Conservation (phyloP, 2,797 vertebrate species). For the Clarias pachynema region DNA sequence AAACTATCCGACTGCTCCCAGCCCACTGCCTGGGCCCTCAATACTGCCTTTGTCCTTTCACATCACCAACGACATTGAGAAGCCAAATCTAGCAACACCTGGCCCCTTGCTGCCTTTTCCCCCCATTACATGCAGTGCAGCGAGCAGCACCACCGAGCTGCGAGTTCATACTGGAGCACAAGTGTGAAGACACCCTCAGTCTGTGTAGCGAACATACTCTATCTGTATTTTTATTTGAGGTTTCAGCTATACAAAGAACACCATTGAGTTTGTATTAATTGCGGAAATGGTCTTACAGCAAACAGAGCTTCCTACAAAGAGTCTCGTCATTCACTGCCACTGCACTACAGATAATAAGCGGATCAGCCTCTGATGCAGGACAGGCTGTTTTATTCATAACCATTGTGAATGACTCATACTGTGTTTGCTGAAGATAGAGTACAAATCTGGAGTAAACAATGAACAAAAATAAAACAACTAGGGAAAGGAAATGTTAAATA, state of each 20-base stretch:
- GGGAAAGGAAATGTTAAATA: not conserved
- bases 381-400: constrained; percentile 35
- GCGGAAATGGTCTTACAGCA: constrained; percentile 26
- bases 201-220: constrained; percentile 2
- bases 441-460: constrained; percentile 29
- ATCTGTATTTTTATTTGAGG: constrained; percentile 21
- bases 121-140: constrained; percentile 42
- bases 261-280: constrained; percentile 23
- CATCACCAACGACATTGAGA: constrained; percentile 76
- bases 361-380: constrained; percentile 22
- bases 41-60: constrained; percentile 78
- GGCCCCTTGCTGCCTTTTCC: constrained; percentile 64
- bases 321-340: constrained; percentile 13
- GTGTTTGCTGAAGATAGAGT: constrained; percentile 21
- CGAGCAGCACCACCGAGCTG: constrained; percentile 12
- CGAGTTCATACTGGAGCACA: constrained; percentile 28
- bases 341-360: constrained; percentile 11
- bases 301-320: constrained; percentile 26
- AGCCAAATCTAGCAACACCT: constrained; percentile 76
- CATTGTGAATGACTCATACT: not conserved
- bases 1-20: constrained; percentile 79
- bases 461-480: not conserved
- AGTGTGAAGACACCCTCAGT: constrained; percentile 16
- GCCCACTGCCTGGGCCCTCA: constrained; percentile 73
- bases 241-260: constrained; percentile 24